A percentile compares a stretch with the other conserved stretches of the same genome.
phyloP scores from a whole-genome alignment of 2,888 invertebrate genomes.

The Lepetodrilus schrolli region DNA sequence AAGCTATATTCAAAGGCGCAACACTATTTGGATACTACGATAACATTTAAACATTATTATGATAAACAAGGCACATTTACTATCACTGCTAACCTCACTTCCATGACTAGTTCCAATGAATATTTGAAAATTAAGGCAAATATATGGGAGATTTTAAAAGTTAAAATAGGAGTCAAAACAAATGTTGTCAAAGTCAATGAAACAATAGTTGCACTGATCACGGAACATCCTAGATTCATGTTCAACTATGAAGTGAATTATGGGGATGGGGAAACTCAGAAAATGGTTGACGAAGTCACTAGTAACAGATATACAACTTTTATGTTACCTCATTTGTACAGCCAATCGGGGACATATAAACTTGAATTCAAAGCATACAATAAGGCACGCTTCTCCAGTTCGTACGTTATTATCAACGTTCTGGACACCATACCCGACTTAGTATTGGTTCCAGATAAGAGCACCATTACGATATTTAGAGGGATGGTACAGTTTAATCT shows the following conservation, averaged over 20 bases:
- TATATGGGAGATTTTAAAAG: slow-evolving; percentile 13
- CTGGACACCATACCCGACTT: not conserved
- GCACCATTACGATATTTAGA: not conserved
- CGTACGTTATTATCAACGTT: not conserved
- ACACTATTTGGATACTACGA: too few species aligned
- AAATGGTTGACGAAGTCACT: not conserved
- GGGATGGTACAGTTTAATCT: not conserved
- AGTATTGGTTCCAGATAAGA: not conserved
- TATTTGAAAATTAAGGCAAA: not conserved
- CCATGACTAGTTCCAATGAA: not conserved
- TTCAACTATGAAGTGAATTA: not conserved
- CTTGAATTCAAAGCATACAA: not conserved
- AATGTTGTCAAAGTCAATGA: not conserved
- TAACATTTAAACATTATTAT: not conserved
- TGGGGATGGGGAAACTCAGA: not conserved
- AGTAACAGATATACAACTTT: not conserved
- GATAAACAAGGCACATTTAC: not conserved
- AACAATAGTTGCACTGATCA: not conserved
- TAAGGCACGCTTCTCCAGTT: not conserved
- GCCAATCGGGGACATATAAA: not conserved
- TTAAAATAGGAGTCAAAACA: not conserved
- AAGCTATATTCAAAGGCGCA: too few species aligned
- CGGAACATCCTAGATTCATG: not conserved
- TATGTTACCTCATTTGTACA: not conserved
- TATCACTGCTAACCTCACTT: not conserved